Conservation (phyloP, 2,797 vertebrate species). For the Hephaestus fuliginosus region DNA sequence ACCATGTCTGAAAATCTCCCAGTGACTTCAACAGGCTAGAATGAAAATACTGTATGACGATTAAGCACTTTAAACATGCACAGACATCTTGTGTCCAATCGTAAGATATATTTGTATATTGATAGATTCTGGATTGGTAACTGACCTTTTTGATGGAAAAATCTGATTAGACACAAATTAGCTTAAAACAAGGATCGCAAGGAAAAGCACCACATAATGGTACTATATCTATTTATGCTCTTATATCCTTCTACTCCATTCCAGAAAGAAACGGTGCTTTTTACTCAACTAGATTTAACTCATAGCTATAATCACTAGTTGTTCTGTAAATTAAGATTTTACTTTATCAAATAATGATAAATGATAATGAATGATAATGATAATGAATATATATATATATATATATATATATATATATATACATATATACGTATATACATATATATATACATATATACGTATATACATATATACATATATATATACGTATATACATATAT, state of each 20-base stretch:
- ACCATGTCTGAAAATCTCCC: conserved; percentile 35
- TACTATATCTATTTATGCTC: too few species aligned
- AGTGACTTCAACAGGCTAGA: conserved; percentile 36
- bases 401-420: too few species aligned
- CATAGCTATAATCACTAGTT: neutral
- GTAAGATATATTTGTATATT: neutral
- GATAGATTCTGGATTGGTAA: neutral
- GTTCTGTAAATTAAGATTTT: neutral
- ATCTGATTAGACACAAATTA: neutral
- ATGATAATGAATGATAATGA: too few species aligned
- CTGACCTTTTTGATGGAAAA: neutral
- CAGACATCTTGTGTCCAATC: neutral
- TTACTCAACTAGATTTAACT: neutral
- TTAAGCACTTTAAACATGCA: conserved; percentile 31
- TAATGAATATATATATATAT: too few species aligned
- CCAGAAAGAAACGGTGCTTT: neutral
- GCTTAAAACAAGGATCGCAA: too few species aligned
- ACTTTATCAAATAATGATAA: neutral
- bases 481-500: too few species aligned
- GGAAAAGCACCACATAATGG: too few species aligned
- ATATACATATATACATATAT: too few species aligned
- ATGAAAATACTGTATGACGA: conserved; percentile 40
- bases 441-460: too few species aligned
- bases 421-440: too few species aligned
- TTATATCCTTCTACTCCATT: neutral